These are phyloP conservation scores for Pangasius krempfi DNA, from an alignment of 2,797 vertebrate genomes.

Conservation along the genomic window DNA sequence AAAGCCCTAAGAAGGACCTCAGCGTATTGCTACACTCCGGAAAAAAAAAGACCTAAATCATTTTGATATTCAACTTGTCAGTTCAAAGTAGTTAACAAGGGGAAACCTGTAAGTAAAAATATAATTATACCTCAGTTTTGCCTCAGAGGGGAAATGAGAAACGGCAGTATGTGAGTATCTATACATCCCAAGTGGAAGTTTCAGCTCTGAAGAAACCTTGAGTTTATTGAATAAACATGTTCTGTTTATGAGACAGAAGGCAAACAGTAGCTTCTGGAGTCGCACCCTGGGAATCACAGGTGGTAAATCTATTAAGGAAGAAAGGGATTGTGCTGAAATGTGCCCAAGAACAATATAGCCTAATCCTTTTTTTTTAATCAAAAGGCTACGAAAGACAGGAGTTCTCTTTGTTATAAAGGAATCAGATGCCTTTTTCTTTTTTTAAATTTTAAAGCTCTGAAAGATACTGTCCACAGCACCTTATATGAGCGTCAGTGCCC, in stretches of 20 bases:
- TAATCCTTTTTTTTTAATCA: not conserved
- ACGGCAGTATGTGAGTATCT: not conserved
- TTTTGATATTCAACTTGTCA: not conserved
- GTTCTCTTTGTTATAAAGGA: not conserved
- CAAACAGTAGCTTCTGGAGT: constrained; percentile 26
- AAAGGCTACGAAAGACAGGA: not conserved
- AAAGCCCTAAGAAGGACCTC: not conserved
- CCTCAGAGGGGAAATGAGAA: not conserved
- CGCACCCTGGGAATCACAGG: constrained; percentile 12
- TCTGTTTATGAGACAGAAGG: constrained; percentile 11
- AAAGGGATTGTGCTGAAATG: constrained; percentile 19
- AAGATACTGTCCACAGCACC: not conserved
- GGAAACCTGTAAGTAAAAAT: not conserved
- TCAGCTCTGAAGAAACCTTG: not conserved
- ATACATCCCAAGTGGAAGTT: not conserved
- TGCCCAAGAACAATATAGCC: not conserved
- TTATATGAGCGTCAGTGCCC: not conserved
- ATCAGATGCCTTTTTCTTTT: not conserved
- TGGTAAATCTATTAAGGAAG: constrained; percentile 2
- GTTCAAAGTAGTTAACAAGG: not conserved
- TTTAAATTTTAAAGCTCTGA: not conserved
- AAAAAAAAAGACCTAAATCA: not conserved
- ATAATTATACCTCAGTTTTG: not conserved
- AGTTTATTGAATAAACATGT: not conserved
- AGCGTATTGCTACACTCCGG: not conserved